Percentiles rank a stretch among this genome's conserved stretches.
These are phyloP conservation scores for Serripes groenlandicus DNA, from an alignment of 2,888 invertebrate species.

Conservation along the genomic window DNA sequence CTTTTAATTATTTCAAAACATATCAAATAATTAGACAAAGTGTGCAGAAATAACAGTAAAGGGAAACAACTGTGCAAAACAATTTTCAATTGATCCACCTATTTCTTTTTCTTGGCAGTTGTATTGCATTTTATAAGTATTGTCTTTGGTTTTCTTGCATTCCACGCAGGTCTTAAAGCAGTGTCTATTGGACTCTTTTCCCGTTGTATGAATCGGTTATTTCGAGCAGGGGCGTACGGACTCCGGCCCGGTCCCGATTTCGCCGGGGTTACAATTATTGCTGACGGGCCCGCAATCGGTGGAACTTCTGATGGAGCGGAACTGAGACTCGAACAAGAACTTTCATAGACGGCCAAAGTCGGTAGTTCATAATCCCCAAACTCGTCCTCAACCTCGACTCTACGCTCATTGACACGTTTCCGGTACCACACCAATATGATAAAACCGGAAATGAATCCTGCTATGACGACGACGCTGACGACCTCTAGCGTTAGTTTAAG, in stretches of 20 bases:
- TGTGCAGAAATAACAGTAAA: too few species aligned
- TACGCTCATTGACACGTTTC: slow-evolving; percentile 13
- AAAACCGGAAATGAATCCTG: slow-evolving; percentile 47
- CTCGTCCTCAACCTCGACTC: slow-evolving; percentile 1
- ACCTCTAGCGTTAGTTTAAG: slow-evolving; percentile 38
- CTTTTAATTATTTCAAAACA: too few species aligned
- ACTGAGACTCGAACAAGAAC: slow-evolving; percentile 51
- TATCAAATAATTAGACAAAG: too few species aligned
- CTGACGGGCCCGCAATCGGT: slow-evolving; percentile 44
- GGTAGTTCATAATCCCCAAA: slow-evolving; percentile 38
- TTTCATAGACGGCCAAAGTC: slow-evolving; percentile 44
- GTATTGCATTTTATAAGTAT: slow-evolving; percentile 40
- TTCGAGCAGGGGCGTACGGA: slow-evolving; percentile 10
- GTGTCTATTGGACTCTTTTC: slow-evolving; percentile 49
- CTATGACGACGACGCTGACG: slow-evolving; percentile 40
- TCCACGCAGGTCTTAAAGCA: slow-evolving; percentile 54
- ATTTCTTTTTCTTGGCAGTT: slow-evolving; percentile 19
- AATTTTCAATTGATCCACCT: too few species aligned
- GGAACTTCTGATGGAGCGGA: slow-evolving; percentile 32
- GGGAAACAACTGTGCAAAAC: too few species aligned
- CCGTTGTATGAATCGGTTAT: slow-evolving; percentile 11
- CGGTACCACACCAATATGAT: slow-evolving; percentile 51
- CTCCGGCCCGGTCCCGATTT: not conserved
- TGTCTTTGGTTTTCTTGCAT: slow-evolving; percentile 45
- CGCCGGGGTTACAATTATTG: slow-evolving; percentile 22